Base-by-base conservation (phyloP, 1,140 invertebrate species). In the Drosophila santomea region DNA sequence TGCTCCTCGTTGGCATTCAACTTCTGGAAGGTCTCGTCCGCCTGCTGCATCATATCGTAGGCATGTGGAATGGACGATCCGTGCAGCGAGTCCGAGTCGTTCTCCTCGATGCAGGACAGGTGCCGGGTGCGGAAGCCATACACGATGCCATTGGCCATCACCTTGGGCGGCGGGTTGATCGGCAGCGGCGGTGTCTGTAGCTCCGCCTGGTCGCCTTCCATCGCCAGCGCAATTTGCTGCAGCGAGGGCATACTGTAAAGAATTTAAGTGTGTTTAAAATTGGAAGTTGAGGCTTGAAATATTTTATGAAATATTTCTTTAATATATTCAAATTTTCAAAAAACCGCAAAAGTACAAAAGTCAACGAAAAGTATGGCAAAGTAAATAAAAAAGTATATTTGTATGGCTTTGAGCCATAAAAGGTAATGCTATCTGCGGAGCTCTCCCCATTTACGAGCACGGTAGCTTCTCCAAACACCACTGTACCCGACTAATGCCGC, bases 21-120 rank as follows among this genome's bases (percentile, higher is more conserved):
- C 45, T 90, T 79, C 32, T 91, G 84, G 61, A 92, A 92, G 25
- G 80, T 81, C 45, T 91, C 91, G 58, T 92, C 91, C 15, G 88
- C 91, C 60, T 91, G 79, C 63, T 92, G 80, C 67, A 92, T 91
- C 44, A 92, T 66, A 51, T 92, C 91, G 44, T 77, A 89, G 39
- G 90, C 74, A 28, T 80, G 79, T 20, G 90, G 86, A 47, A 91
- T 69, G 11, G 90, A 91, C 0, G 83, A 80, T 5, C 91, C 84
- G 50, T 91, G 88, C 51, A 91, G 54, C 2, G 91, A 92, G 45
- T 92, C 91, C 25, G 91, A 91, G 63, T 92, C 91, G 14, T 92
- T 92, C 56, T 92, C 91, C 54, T 92, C 90, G 55, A 92, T 92
- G 78, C 91, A 92, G 51, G 91, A 92, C 51, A 92, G 56, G 60